phyloP scores from a whole-genome alignment of 2,113 vertebrate genomes.

The Tragelaphus buxtoni region DNA sequence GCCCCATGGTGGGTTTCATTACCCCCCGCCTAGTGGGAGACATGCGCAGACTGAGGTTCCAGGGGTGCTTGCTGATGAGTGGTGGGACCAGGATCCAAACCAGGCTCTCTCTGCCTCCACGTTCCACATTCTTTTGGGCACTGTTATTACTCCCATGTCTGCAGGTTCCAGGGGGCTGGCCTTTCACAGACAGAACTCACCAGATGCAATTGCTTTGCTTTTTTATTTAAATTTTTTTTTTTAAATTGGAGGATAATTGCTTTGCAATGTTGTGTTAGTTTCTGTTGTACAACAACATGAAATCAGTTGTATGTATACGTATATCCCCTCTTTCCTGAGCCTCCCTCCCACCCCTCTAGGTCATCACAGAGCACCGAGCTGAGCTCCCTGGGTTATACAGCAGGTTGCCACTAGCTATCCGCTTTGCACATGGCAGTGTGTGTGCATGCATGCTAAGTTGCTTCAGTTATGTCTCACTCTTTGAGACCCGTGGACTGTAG shows the following conservation, averaged over 20 bases:
- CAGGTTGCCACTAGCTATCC: background rate
- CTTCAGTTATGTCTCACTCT: background rate
- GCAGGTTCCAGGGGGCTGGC: background rate
- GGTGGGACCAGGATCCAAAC: too few relatives aligned
- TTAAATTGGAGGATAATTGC: background rate
- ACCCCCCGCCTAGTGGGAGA: background rate
- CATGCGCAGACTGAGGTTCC: background rate
- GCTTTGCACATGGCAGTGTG: background rate
- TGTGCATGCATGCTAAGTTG: background rate
- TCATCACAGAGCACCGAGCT: background rate
- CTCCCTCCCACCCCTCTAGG: background rate
- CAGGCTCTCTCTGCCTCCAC: background rate
- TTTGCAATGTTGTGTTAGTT: background rate
- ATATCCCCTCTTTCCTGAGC: background rate
- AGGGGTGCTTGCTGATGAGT: background rate
- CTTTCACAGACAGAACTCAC: background rate
- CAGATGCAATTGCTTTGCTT: background rate
- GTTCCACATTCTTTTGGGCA: background rate
- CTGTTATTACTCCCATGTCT: background rate
- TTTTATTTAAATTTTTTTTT: background rate
- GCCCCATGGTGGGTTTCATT: background rate
- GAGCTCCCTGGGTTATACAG: background rate
- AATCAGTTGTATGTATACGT: background rate
- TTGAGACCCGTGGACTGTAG: background rate
- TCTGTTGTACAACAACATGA: background rate